These are phyloP conservation scores for Unio pictorum DNA, from an alignment of 2,888 invertebrate species.

Conservation along the genomic window DNA sequence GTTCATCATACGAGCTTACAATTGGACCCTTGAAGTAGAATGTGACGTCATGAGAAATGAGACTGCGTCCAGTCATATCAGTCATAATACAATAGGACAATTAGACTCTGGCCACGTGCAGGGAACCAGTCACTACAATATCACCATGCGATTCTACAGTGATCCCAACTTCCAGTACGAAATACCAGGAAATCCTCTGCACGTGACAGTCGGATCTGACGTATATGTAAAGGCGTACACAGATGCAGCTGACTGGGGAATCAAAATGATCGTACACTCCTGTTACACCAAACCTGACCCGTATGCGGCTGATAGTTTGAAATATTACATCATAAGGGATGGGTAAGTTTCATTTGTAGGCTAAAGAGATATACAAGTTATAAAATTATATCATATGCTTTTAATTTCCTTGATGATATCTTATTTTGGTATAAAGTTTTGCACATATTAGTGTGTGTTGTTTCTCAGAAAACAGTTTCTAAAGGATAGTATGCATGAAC, in stretches of 20 bases:
- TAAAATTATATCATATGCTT: too few species aligned
- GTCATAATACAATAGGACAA: constrained; percentile 3
- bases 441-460: too few species aligned
- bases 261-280: constrained; percentile 26
- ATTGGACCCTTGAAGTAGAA: too few species aligned
- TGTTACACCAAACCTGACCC: constrained; percentile 31
- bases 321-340: constrained; percentile 23
- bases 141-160: constrained; percentile 22
- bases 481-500: too few species aligned
- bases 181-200: constrained; percentile 16
- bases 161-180: constrained; percentile 22
- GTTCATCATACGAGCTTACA: too few species aligned
- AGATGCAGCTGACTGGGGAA: constrained; percentile 19
- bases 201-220: constrained; percentile 19
- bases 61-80: constrained; percentile 4
- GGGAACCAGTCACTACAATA: constrained; percentile 17
- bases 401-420: background rate
- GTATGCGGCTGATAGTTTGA: constrained; percentile 10
- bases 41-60: background rate
- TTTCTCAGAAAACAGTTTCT: too few species aligned
- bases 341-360: constrained; percentile 12
- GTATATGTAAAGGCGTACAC: constrained; percentile 36
- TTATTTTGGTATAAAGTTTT: too few species aligned
- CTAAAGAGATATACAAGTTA: too few species aligned
- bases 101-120: constrained; percentile 6